These are phyloP conservation scores for Phodopus roborovskii DNA, from an alignment of 2,113 vertebrate genomes.

Conservation along the genomic window DNA sequence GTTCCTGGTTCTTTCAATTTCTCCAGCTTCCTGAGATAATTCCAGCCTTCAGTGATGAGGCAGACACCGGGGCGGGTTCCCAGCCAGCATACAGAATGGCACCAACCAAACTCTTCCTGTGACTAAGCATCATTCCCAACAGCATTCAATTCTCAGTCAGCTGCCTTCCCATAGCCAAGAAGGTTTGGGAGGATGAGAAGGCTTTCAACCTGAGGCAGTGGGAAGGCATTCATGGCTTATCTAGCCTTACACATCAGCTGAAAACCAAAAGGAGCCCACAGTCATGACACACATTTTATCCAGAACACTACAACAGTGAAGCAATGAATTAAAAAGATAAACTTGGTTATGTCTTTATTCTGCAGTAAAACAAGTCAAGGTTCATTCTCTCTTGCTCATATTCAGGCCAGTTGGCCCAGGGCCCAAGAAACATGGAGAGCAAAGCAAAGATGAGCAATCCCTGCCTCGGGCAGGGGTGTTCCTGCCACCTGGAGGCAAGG, in stretches of 20 bases:
- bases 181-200: slow-evolving; percentile 28
- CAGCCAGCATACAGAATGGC: slow-evolving; percentile 8
- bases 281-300: slow-evolving; percentile 37
- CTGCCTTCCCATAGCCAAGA: slow-evolving; percentile 50
- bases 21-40: slow-evolving; percentile 41
- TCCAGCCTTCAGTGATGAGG: neutral
- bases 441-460: neutral
- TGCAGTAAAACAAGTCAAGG: slow-evolving; percentile 53
- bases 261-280: slow-evolving; percentile 48
- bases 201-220: slow-evolving; percentile 39
- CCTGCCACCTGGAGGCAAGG: neutral
- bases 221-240: neutral
- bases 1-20: slow-evolving; percentile 37
- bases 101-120: slow-evolving; percentile 14
- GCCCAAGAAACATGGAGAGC: slow-evolving; percentile 9
- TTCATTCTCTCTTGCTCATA: slow-evolving; percentile 40
- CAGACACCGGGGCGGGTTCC: slow-evolving; percentile 45
- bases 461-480: neutral
- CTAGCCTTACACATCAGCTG: slow-evolving; percentile 32
- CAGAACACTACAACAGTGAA: neutral
- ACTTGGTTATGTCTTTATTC: slow-evolving; percentile 48
- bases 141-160: neutral
- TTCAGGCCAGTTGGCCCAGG: neutral
- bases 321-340: neutral
- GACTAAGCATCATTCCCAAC: slow-evolving; percentile 58